A percentile compares a stretch with the other conserved stretches of the same genome.
phyloP scores from a whole-genome alignment of 2,888 invertebrate genomes.

The Sminthurides aquaticus region DNA sequence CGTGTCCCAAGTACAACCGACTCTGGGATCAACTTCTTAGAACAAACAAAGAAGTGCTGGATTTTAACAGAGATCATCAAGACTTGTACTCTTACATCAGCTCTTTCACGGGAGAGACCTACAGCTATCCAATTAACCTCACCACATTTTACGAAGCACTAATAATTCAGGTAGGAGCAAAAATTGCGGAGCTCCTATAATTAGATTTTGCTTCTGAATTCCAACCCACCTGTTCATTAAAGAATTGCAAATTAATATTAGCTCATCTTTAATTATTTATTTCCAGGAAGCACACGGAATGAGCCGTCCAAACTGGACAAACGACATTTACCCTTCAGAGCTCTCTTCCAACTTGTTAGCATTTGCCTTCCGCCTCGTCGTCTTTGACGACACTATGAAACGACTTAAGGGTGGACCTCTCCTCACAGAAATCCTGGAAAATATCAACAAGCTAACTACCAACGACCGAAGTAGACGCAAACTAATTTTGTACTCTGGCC shows the following conservation, averaged over 20 bases:
- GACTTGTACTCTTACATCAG: conserved; percentile 12
- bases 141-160: conserved; percentile 20
- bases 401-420: conserved; percentile 64
- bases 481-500: conserved; percentile 67
- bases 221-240: not conserved
- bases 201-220: too few relatives aligned
- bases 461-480: conserved; percentile 49
- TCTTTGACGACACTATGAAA: conserved; percentile 63
- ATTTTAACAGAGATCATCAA: conserved; percentile 4
- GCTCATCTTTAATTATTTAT: too few relatives aligned
- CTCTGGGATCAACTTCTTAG: conserved; percentile 11
- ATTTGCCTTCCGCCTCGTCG: conserved; percentile 59
- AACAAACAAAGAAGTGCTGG: not conserved
- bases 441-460: conserved; percentile 51
- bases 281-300: conserved; percentile 50
- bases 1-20: conserved; percentile 11
- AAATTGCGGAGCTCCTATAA: too few relatives aligned
- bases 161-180: conserved; percentile 13
- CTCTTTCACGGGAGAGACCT: conserved; percentile 8
- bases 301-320: conserved; percentile 65
- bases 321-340: conserved; percentile 57
- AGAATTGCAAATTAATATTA: not conserved
- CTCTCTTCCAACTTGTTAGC: conserved; percentile 57
- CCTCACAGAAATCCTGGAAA: conserved; percentile 60
- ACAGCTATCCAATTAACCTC: conserved; percentile 11